Percentiles rank a stretch among this genome's conserved stretches.
Conservation (phyloP, 2,113 vertebrate genomes). For the Oryzias curvinotus region DNA sequence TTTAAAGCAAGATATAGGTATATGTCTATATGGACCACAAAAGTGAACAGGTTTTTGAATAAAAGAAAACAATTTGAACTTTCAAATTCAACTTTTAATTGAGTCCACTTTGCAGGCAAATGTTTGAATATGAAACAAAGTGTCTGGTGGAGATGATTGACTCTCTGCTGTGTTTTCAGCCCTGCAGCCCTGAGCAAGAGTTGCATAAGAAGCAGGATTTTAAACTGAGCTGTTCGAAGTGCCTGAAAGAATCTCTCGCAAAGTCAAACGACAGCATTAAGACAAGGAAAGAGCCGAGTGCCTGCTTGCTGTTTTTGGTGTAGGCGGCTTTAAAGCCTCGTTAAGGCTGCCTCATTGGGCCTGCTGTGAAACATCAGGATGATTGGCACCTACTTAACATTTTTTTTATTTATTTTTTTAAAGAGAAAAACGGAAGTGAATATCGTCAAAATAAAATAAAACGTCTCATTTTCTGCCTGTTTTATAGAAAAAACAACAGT, state of each 20-base stretch:
- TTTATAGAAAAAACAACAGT: conserved; percentile 29
- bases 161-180: conserved; percentile 16
- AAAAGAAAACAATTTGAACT: no score
- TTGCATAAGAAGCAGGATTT: conserved; percentile 53
- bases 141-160: conserved; percentile 24
- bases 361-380: conserved; percentile 23
- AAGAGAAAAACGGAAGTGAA: not conserved
- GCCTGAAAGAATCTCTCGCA: conserved; percentile 29
- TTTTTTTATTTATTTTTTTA: no score
- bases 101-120: not conserved
- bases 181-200: conserved; percentile 31
- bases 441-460: not conserved
- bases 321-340: conserved; percentile 41
- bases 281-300: conserved; percentile 39
- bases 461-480: conserved; percentile 7
- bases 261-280: conserved; percentile 18
- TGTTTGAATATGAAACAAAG: not conserved
- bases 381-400: conserved; percentile 26
- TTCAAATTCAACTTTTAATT: not conserved
- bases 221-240: conserved; percentile 23
- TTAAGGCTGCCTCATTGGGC: conserved; percentile 23
- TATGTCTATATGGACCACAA: no score
- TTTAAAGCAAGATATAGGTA: no score
- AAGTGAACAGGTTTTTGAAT: no score
- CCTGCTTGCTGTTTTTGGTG: conserved; percentile 22